A percentile compares a stretch with the other conserved stretches of the same genome.
phyloP scores from a whole-genome alignment of 2,113 vertebrate genomes.

The Chloebia gouldiae region DNA sequence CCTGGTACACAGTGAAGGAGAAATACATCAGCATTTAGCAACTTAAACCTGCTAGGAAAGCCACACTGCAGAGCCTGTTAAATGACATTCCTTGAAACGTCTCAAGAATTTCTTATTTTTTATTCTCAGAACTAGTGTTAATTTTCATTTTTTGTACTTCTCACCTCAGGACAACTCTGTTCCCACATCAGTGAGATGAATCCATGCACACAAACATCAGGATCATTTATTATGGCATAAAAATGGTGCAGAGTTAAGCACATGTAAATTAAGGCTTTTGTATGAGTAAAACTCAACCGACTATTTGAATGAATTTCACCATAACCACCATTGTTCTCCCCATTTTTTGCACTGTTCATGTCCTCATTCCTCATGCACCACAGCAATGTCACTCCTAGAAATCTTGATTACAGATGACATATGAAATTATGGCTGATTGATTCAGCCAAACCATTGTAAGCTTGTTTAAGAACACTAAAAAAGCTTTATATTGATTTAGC shows the following conservation, averaged over 20 bases:
- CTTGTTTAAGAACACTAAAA: constrained; percentile 56
- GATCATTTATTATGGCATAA: background rate
- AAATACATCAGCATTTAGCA: background rate
- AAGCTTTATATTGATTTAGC: constrained; percentile 52
- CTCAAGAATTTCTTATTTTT: background rate
- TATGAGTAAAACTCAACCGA: background rate
- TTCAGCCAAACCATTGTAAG: constrained; percentile 19
- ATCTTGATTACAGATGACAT: background rate
- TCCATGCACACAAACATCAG: background rate
- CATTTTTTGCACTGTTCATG: background rate
- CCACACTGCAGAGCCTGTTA: background rate
- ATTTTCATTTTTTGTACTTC: background rate
- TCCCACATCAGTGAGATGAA: background rate
- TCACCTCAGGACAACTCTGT: background rate
- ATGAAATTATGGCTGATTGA: background rate
- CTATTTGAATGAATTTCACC: background rate
- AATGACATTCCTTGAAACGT: background rate
- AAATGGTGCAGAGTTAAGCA: background rate
- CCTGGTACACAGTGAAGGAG: background rate
- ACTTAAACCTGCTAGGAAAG: background rate
- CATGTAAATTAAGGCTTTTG: background rate
- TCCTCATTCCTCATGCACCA: background rate
- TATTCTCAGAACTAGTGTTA: background rate
- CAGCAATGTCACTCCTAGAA: background rate
- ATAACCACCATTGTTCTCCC: background rate